Percentiles rank a stretch among this genome's conserved stretches.
phyloP scores from a whole-genome alignment of 1,140 invertebrate species.

The Sarcophaga peregrina region DNA sequence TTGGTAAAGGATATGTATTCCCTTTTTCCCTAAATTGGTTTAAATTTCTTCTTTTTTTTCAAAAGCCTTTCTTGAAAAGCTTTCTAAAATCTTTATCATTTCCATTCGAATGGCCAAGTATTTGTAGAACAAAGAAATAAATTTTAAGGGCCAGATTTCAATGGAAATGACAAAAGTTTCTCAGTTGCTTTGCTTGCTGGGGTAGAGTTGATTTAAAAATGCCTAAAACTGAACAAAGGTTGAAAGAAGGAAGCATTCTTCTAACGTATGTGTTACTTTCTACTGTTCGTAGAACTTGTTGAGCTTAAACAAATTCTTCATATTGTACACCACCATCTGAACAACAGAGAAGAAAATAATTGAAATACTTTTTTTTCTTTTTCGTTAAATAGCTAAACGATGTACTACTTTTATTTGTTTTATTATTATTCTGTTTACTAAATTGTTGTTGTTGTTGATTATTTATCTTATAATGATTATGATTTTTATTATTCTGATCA shows the following conservation, averaged over 20 bases:
- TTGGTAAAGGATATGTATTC: too few relatives aligned
- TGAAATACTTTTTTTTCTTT: conserved; percentile 28
- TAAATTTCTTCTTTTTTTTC: too few relatives aligned
- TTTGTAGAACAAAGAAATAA: background rate
- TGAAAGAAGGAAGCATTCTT: too few relatives aligned
- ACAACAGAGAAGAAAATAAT: conserved; percentile 40
- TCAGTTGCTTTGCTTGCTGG: background rate
- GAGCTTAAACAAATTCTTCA: conserved; percentile 33
- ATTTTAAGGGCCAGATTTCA: background rate
- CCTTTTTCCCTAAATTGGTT: too few relatives aligned
- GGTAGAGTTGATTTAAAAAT: background rate
- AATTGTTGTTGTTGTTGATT: background rate
- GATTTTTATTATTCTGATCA: background rate
- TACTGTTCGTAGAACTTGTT: too few relatives aligned
- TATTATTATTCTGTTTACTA: background rate
- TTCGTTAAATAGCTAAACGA: conserved; percentile 25
- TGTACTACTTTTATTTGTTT: background rate
- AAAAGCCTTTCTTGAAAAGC: too few relatives aligned
- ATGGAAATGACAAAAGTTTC: conserved; percentile 26
- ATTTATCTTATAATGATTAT: conserved; percentile 20
- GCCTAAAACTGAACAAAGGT: background rate
- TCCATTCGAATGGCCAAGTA: too few relatives aligned
- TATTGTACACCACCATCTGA: conserved; percentile 36
- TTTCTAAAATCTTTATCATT: too few relatives aligned
- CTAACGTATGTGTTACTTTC: background rate